Evolutionary conservation across 1,140 invertebrate genomes (phyloP).

Genomic region (Lepidurus couesii): DNA sequence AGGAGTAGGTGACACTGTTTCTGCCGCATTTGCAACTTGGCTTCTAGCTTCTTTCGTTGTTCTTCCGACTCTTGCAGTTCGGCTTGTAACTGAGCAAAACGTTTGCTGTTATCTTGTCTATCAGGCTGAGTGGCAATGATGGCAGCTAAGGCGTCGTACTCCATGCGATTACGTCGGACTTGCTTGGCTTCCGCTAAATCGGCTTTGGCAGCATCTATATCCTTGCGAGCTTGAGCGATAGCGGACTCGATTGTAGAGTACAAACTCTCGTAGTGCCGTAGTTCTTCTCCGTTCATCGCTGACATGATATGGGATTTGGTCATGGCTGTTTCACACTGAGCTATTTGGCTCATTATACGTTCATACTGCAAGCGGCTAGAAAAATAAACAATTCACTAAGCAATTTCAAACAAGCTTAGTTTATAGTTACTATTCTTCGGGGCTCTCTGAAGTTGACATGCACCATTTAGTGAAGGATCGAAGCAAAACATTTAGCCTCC

Average conservation of each 20-base stretch:
- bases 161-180: conserved; percentile 76
- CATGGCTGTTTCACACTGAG: conserved; percentile 81
- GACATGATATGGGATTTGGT: conserved; percentile 72
- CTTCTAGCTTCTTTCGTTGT: conserved; percentile 66
- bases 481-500: conserved; percentile 73
- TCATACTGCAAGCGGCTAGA: conserved; percentile 55
- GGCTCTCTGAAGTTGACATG: conserved; percentile 59
- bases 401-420: conserved; percentile 37
- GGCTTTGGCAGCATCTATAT: conserved; percentile 66
- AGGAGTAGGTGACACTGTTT: conserved; percentile 86
- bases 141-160: conserved; percentile 87
- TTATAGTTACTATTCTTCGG: conserved; percentile 59
- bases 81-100: background rate
- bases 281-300: conserved; percentile 74
- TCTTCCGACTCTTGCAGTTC: conserved; percentile 63
- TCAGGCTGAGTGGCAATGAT: conserved; percentile 85
- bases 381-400: conserved; percentile 27
- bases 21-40: conserved; percentile 67
- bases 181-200: conserved; percentile 73
- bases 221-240: conserved; percentile 65
- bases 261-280: conserved; percentile 74
- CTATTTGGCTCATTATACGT: conserved; percentile 70
- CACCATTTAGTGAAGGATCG: conserved; percentile 87
- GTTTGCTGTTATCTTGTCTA: conserved; percentile 59
- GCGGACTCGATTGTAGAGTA: conserved; percentile 67